A percentile compares a stretch with the other conserved stretches of the same genome.
Conservation (phyloP, 1,140 invertebrate genomes). For the Diorhabda sublineata region DNA sequence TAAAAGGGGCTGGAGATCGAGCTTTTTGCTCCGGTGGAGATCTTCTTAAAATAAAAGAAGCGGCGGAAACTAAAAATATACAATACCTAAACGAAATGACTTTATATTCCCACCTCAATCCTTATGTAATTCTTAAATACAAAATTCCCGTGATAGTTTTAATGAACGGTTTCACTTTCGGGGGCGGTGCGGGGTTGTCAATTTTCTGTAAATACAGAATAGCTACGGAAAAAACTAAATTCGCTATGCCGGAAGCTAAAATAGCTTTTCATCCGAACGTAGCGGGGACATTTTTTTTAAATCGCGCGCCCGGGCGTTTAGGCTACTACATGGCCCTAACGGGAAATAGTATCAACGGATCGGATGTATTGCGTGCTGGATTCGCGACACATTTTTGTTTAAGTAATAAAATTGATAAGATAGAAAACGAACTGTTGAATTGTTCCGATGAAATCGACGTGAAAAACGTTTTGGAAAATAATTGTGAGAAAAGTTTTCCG, state of each 20-base stretch:
- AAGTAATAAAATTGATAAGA: conserved; percentile 59
- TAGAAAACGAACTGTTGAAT: conserved; percentile 64
- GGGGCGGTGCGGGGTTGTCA: conserved; percentile 95
- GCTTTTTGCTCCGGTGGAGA: conserved; percentile 99
- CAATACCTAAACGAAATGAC: conserved; percentile 56
- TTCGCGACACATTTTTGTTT: conserved; percentile 90
- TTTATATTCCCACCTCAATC: background rate
- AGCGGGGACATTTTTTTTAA: conserved; percentile 87
- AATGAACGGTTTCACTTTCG: conserved; percentile 98
- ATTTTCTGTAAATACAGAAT: conserved; percentile 89
- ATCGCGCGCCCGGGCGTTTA: conserved; percentile 78
- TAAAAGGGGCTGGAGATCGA: conserved; percentile 88
- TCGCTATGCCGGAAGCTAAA: conserved; percentile 98
- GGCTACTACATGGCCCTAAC: conserved; percentile 92
- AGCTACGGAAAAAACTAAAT: conserved; percentile 93
- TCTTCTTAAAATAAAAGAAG: conserved; percentile 74
- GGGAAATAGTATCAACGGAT: conserved; percentile 76
- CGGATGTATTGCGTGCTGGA: conserved; percentile 83
- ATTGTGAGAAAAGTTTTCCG: conserved; percentile 49
- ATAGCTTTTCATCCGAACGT: conserved; percentile 97
- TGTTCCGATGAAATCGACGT: conserved; percentile 58
- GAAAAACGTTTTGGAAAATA: conserved; percentile 56
- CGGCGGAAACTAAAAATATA: conserved; percentile 73
- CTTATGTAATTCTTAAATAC: conserved; percentile 73
- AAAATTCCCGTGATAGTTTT: conserved; percentile 89